Evolutionary conservation across 1,140 invertebrate species (phyloP).

Genomic region (Hyphantria cunea): DNA sequence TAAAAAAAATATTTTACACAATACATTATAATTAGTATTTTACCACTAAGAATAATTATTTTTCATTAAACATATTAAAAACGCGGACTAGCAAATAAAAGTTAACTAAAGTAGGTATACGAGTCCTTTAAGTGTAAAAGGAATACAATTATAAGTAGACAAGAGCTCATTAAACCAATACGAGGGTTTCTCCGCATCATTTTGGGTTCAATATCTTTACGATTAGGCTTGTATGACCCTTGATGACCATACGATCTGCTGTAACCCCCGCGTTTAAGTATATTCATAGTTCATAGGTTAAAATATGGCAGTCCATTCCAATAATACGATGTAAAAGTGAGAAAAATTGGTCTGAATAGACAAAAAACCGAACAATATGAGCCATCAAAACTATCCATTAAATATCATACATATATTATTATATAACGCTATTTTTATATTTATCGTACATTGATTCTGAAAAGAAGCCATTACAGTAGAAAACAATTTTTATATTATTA

Average conservation of each 20-base stretch:
- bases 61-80: conserved; percentile 71
- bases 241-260: conserved; percentile 20
- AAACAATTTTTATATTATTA: conserved; percentile 66
- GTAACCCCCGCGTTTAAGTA: conserved; percentile 24
- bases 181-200: conserved; percentile 5
- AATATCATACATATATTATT: conserved; percentile 61
- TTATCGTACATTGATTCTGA: conserved; percentile 67
- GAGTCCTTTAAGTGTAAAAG: conserved; percentile 46
- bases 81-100: conserved; percentile 79
- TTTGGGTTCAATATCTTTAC: neutral
- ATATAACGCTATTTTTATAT: conserved; percentile 58
- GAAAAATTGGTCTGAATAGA: conserved; percentile 76
- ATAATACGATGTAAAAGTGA: conserved; percentile 71
- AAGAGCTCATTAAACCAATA: conserved; percentile 15
- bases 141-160: conserved; percentile 20
- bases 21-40: conserved; percentile 80
- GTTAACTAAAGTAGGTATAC: conserved; percentile 59
- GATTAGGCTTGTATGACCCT: conserved; percentile 19
- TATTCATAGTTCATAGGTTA: conserved; percentile 43
- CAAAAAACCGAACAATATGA: conserved; percentile 59
- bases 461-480: conserved; percentile 77
- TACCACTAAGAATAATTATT: conserved; percentile 78
- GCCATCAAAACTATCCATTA: conserved; percentile 62
- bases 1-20: conserved; percentile 80
- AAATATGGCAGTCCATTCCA: conserved; percentile 76